Evolutionary conservation across 2,888 invertebrate species (phyloP).

Genomic region (Limnephilus lunatus): DNA sequence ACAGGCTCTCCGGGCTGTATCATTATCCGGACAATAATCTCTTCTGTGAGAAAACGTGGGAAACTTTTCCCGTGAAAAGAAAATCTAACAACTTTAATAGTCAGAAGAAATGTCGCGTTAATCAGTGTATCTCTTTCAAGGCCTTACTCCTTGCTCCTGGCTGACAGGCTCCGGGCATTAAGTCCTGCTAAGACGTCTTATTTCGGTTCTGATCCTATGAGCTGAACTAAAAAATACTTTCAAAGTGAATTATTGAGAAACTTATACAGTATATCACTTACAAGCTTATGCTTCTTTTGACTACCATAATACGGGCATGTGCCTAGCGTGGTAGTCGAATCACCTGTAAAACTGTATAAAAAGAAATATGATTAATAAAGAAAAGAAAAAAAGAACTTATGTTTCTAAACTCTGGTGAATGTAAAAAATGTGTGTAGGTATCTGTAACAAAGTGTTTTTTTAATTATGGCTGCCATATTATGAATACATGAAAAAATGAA

Average conservation of each 20-base stretch:
- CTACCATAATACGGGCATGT: too few relatives aligned
- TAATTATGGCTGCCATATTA: too few relatives aligned
- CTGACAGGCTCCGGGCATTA: constrained; percentile 29
- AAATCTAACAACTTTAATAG: constrained; percentile 14
- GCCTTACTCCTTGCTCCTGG: constrained; percentile 33
- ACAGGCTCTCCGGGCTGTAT: not conserved
- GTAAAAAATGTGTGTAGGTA: too few relatives aligned
- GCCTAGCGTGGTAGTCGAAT: too few relatives aligned
- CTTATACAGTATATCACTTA: not conserved
- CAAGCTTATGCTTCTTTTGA: not conserved
- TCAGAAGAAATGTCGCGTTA: constrained; percentile 21
- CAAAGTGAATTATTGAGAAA: not conserved
- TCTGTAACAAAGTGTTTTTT: too few relatives aligned
- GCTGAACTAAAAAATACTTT: not conserved
- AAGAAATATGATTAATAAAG: too few relatives aligned
- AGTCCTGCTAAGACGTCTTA: constrained; percentile 19
- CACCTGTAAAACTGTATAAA: too few relatives aligned
- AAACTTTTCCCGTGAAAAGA: not conserved
- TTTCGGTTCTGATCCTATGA: not conserved
- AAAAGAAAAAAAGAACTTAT: too few relatives aligned
- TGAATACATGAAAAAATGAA: too few relatives aligned
- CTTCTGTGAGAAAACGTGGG: constrained; percentile 4
- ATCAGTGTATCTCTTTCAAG: constrained; percentile 34
- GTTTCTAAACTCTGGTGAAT: too few relatives aligned
- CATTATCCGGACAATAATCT: not conserved